Conservation (phyloP, 2,113 vertebrate genomes). For the Strix aluco region DNA sequence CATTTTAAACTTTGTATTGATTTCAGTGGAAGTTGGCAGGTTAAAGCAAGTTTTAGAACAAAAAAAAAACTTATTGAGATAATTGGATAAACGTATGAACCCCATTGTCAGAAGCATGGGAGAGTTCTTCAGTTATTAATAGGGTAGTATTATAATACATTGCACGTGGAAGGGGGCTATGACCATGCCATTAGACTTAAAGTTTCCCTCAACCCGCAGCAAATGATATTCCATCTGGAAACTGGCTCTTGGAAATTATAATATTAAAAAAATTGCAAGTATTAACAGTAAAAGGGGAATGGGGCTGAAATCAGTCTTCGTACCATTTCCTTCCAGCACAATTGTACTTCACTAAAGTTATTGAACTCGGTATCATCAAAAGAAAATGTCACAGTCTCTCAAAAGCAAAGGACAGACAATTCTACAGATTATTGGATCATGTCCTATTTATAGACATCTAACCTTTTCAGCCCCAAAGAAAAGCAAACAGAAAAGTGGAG, state of each 20-base stretch:
- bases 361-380: slow-evolving; percentile 20
- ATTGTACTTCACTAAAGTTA: neutral
- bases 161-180: neutral
- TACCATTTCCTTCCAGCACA: neutral
- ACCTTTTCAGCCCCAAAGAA: slow-evolving; percentile 55
- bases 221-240: neutral
- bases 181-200: neutral
- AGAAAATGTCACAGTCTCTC: slow-evolving; percentile 58
- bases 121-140: neutral
- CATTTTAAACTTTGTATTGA: neutral
- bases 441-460: slow-evolving; percentile 64
- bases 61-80: neutral
- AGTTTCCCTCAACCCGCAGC: neutral
- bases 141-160: neutral
- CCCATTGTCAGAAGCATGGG: neutral
- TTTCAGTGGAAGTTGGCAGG: neutral
- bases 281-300: neutral
- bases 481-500: slow-evolving; percentile 40
- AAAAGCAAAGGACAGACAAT: slow-evolving; percentile 55
- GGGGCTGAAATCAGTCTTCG: neutral
- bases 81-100: neutral
- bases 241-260: neutral
- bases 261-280: neutral
- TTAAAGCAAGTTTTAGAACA: neutral
- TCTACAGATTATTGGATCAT: slow-evolving; percentile 57